Evolutionary conservation across 2,797 vertebrate genomes (phyloP).

Genomic region (Rhodeus uyekii): DNA sequence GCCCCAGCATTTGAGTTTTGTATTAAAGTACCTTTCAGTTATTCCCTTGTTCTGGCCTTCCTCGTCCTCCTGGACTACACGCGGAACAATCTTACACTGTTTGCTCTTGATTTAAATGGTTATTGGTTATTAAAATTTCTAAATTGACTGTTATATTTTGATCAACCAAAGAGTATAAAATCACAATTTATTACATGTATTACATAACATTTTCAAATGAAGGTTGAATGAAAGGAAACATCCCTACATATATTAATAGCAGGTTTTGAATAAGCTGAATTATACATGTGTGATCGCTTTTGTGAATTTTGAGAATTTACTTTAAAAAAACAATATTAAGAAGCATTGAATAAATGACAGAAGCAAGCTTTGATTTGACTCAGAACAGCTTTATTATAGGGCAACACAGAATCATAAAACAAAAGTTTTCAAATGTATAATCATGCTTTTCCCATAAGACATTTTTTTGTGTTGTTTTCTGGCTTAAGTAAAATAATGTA

Average conservation of each 20-base stretch:
- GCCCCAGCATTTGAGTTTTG: too few relatives aligned
- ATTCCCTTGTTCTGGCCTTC: too few relatives aligned
- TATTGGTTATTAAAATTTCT: too few relatives aligned
- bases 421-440: background rate
- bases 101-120: too few relatives aligned
- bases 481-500: slow-evolving; percentile 64
- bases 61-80: too few relatives aligned
- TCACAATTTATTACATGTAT: too few relatives aligned
- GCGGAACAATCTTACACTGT: too few relatives aligned
- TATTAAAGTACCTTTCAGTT: too few relatives aligned
- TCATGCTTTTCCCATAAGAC: slow-evolving; percentile 66
- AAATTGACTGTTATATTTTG: too few relatives aligned
- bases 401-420: background rate
- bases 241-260: background rate
- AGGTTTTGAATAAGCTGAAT: background rate
- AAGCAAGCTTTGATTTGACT: background rate
- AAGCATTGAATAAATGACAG: background rate
- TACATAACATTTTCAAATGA: too few relatives aligned
- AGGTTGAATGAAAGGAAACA: too few relatives aligned
- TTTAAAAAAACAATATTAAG: background rate
- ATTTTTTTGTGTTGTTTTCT: slow-evolving; percentile 62
- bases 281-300: background rate
- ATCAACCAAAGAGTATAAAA: too few relatives aligned
- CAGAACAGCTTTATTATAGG: slow-evolving; percentile 6
- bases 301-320: background rate